Conservation (phyloP, 2,113 vertebrate species). For the Brachypodius melanocephalos region DNA sequence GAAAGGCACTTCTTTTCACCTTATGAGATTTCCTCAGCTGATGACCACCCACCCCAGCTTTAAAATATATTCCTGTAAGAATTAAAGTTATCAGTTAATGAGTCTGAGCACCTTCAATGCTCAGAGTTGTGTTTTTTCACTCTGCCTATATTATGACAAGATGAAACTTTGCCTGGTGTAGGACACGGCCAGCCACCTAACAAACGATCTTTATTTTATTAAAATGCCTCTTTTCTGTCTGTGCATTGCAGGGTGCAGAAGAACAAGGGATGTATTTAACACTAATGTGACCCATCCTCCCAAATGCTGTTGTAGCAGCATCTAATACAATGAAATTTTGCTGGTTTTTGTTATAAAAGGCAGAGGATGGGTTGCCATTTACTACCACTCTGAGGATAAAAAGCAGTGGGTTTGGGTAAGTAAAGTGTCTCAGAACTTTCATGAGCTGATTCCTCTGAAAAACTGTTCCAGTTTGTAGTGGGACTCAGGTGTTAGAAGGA, state of each 20-base stretch:
- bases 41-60: not conserved
- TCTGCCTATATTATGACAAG: not conserved
- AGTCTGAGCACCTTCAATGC: not conserved
- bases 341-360: not conserved
- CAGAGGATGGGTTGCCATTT: not conserved
- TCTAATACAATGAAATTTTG: not conserved
- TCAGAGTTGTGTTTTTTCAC: not conserved
- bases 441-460: not conserved
- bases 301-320: not conserved
- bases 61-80: not conserved
- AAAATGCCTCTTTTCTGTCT: not conserved
- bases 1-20: not conserved
- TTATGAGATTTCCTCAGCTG: fast-evolving
- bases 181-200: not conserved
- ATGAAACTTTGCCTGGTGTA: not conserved
- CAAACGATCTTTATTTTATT: not conserved
- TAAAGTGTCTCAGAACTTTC: not conserved
- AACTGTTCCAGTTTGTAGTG: not conserved
- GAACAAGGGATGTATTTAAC: not conserved
- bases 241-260: not conserved
- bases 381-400: not conserved
- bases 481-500: not conserved
- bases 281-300: not conserved
- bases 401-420: not conserved
- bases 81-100: not conserved